These are phyloP conservation scores for Sarcoramphus papa DNA, from an alignment of 2,797 vertebrate species.

Conservation along the genomic window DNA sequence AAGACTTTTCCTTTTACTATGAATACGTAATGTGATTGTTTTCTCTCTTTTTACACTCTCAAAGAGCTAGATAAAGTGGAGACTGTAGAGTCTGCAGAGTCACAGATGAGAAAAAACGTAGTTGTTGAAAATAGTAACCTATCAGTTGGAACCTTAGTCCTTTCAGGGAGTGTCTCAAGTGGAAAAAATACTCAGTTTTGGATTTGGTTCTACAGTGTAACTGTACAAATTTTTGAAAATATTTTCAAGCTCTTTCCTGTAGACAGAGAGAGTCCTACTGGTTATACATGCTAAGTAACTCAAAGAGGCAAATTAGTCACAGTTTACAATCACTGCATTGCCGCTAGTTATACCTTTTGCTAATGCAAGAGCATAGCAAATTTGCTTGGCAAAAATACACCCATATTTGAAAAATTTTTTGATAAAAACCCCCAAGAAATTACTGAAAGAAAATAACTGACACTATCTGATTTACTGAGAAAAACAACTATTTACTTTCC, in stretches of 20 bases:
- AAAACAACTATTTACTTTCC: not conserved
- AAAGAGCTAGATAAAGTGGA: not conserved
- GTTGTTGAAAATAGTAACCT: not conserved
- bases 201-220: not conserved
- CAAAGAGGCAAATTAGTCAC: not conserved
- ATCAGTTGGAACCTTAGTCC: not conserved
- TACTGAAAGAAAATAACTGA: not conserved
- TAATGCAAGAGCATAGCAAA: not conserved
- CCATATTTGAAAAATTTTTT: not conserved
- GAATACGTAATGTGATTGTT: not conserved
- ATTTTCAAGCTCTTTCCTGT: not conserved
- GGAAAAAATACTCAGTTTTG: not conserved
- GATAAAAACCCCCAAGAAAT: fast-evolving
- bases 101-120: not conserved
- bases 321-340: not conserved
- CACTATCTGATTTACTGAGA: not conserved
- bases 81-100: not conserved
- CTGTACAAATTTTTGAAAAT: not conserved
- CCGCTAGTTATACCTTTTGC: not conserved
- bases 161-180: not conserved
- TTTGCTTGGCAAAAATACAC: not conserved
- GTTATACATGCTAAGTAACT: not conserved
- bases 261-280: not conserved
- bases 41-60: not conserved
- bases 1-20: not conserved